Conservation (phyloP, 2,797 vertebrate genomes). For the Austrolebias charrua region DNA sequence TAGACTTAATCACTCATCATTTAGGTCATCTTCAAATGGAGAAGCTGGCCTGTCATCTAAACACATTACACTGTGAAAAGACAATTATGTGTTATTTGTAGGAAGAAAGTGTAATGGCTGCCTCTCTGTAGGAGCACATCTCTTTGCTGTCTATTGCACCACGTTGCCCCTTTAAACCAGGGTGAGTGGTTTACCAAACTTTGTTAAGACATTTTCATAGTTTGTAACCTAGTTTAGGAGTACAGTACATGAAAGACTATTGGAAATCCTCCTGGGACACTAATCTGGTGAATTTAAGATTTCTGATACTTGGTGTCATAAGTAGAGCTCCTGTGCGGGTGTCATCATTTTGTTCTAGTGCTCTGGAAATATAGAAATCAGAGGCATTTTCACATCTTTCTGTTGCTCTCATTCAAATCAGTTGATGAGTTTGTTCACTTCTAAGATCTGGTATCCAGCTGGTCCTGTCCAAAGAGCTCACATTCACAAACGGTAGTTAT, state of each 20-base stretch:
- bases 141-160: constrained; percentile 36
- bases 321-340: no score
- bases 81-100: constrained; percentile 72
- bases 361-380: no score
- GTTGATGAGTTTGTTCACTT: no score
- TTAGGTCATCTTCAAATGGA: constrained; percentile 70
- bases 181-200: constrained; percentile 6
- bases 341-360: no score
- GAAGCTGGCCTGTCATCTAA: constrained; percentile 65
- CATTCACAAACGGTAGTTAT: no score
- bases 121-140: constrained; percentile 30
- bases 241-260: background rate
- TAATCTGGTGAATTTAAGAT: no score
- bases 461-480: no score
- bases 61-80: constrained; percentile 60
- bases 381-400: no score
- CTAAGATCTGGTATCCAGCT: no score
- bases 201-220: constrained; percentile 21
- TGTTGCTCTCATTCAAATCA: no score
- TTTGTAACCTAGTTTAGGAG: background rate
- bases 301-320: no score
- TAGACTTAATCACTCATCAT: constrained; percentile 74
- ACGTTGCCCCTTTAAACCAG: constrained; percentile 13
- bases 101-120: constrained; percentile 57
- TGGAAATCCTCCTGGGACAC: constrained; percentile 1